Evolutionary conservation across 2,113 vertebrate genomes (phyloP), one percentile per base, ranked within the genome.

Genomic region (Plecturocebus donacophilus): DNA sequence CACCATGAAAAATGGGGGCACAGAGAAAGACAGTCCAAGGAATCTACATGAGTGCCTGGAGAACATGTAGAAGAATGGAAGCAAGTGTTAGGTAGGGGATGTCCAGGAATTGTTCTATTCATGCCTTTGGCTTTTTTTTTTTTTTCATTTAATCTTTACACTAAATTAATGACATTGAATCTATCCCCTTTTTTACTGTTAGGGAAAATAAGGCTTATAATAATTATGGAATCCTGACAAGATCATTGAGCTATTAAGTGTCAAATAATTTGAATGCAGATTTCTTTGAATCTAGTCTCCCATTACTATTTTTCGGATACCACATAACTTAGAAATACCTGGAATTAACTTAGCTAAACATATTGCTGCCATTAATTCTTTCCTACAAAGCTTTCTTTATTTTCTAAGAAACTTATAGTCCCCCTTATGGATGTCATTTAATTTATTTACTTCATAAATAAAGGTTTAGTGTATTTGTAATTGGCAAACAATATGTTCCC

Each of bases 311-410:
- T 68, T 52, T 32, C 73, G 54, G 80, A 82, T 25, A 89, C 49
- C 38, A 86, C 16, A n/a, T 32, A 35, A 82, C 16, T 94, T 75
- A 88, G n/a, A 93, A 73, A 54, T 79, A 91, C 52, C 35, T 84
- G 45, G 42, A 92, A 85, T 70, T 91, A 80, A 75, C 40, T 81
- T 95, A 40, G 54, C 45, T 94, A 92, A 96, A 87, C 61, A 40
- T 82, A 76, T 77, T 82, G 61, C 40, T 66, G 45, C 14, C 49
- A 82, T 82, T 92, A 47, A 64, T 90, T 79, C 13, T 71, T 84
- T 88, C 66, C 49, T 87, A 40, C 4, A 87, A 87, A 56, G 8
- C 6, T 87, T 9, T 87, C 40, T 84, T 68, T 54, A 35, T 25
- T 85, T 64, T 81, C 21, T n/a, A 38, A 13, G 2, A 81, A 86